phyloP scores from a whole-genome alignment of 1,140 invertebrate species.

The Procambarus clarkii region DNA sequence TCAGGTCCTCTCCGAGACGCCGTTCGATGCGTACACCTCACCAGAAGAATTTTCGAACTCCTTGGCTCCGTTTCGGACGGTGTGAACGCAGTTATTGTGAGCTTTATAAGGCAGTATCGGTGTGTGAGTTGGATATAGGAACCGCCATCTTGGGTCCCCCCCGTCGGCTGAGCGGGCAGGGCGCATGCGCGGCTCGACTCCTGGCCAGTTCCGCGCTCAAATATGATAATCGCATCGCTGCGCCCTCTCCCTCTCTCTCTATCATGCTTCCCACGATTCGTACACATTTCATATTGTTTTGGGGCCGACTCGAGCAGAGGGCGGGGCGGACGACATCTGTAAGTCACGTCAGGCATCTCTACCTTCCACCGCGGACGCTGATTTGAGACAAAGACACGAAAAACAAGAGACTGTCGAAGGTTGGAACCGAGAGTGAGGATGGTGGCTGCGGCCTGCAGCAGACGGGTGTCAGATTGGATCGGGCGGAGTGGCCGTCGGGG shows the following conservation, averaged over 20 bases:
- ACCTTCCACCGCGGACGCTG: not conserved
- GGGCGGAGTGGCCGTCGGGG: not conserved
- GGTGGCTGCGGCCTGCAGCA: not conserved
- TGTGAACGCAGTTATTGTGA: not conserved
- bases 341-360: not conserved
- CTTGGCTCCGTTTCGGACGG: not conserved
- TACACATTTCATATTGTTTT: not conserved
- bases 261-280: not conserved
- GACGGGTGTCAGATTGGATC: not conserved
- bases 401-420: not conserved
- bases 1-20: not conserved
- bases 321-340: not conserved
- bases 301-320: not conserved
- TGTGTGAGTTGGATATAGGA: not conserved
- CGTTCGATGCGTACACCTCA: not conserved
- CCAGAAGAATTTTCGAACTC: not conserved
- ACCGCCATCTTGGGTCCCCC: constrained; percentile 28
- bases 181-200: constrained; percentile 24
- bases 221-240: not conserved
- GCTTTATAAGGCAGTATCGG: not conserved
- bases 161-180: not conserved
- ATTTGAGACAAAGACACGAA: not conserved
- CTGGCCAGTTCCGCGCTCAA: not conserved
- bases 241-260: not conserved
- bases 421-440: not conserved